Percentiles rank a stretch among this genome's conserved stretches.
Evolutionary conservation across 2,888 invertebrate genomes (phyloP).

Genomic region (Trichacis sp.): DNA sequence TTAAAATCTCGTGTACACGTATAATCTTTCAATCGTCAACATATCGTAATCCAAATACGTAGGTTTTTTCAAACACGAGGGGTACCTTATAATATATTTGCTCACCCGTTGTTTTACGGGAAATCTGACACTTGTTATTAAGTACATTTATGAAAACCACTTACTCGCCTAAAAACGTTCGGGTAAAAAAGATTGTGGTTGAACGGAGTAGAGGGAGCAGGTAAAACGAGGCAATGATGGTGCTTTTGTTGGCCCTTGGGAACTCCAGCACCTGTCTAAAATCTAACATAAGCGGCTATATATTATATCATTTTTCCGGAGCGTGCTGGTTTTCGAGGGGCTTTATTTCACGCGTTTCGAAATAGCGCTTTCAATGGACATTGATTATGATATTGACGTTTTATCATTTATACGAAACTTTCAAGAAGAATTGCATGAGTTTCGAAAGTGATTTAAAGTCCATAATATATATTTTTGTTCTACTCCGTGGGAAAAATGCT

Average conservation of each 20-base stretch:
- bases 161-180: slow-evolving; percentile 63
- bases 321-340: too few species aligned
- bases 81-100: neutral
- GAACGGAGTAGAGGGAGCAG: slow-evolving; percentile 50
- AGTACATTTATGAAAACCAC: slow-evolving; percentile 65
- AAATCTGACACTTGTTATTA: slow-evolving; percentile 61
- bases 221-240: slow-evolving; percentile 62
- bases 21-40: neutral
- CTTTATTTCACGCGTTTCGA: too few species aligned
- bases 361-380: too few species aligned
- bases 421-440: too few species aligned
- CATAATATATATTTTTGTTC: too few species aligned
- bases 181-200: slow-evolving; percentile 45
- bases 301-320: neutral
- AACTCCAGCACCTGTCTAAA: slow-evolving; percentile 64
- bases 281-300: slow-evolving; percentile 43
- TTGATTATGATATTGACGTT: too few species aligned
- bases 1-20: too few species aligned
- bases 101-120: slow-evolving; percentile 51
- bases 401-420: too few species aligned
- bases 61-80: neutral
- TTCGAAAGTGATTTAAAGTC: too few species aligned
- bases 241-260: slow-evolving; percentile 65
- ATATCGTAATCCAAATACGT: neutral
- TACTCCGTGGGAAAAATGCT: too few species aligned